Evolutionary conservation across 2,113 vertebrate species (phyloP), one percentile per base, ranked within the genome.

Genomic region (Calonectris borealis): DNA sequence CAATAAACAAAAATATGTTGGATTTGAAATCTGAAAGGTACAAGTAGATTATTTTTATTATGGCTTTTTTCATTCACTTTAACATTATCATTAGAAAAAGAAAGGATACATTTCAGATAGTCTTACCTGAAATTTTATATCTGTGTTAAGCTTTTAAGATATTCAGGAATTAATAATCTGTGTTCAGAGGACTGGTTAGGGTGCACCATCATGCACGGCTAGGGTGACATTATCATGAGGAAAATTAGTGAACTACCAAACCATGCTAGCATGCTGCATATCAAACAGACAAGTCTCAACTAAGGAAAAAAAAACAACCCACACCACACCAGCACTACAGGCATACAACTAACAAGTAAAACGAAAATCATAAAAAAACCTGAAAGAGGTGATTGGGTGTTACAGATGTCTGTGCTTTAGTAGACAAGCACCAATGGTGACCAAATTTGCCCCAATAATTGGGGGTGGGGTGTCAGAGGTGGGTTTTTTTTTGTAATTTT

Each of bases 191-290:
- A 61, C 26, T 72, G n/a, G 25, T 68, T 32, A 73, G 51, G n/a
- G 25, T 40, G 8, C 51, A 84, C 13, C 38, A 64, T 32, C 58
- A 81, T 52, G 46, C 69, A 54, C 12, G 10, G 51, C 16, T 62
- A 48, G 19, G 52, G 18, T 49, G 49, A 48, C 72, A 38, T 31
- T 57, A 81, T 4, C 2, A 0, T 2, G 32, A 83, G 42, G 69
- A 75, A 62, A 80, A 94, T 29, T 0, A 51, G 20, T 51, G 49
- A 77, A 62, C 54, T 55, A 42, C 49, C 83, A 95, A 94, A 90
- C 79, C 95, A 94, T 79, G 93, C 83, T 18, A 70, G 60, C 90
- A 94, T 94, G 92, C 95, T 91, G 40, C n/a, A 24, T 18, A 40
- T 32, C 91, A 83, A 72, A 78, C 44, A 58, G 46, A 49, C 61